Evolutionary conservation across 1,140 invertebrate species (phyloP).

Genomic region (Drosophila mojavensis): DNA sequence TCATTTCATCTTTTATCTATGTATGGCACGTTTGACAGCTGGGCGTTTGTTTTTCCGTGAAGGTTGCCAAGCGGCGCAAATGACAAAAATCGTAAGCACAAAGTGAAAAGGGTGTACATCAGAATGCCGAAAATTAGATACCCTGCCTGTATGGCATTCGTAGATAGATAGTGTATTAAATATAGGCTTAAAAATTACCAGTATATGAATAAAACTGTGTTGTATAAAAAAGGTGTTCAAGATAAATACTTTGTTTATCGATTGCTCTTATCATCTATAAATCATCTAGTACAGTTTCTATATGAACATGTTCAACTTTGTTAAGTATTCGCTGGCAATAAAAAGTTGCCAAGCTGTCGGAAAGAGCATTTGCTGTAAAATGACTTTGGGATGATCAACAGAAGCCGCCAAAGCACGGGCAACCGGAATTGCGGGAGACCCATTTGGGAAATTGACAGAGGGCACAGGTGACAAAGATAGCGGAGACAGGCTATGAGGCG

Average conservation of each 20-base stretch:
- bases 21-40: conserved; percentile 37
- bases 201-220: too few species aligned
- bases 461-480: conserved; percentile 57
- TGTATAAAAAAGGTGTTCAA: too few species aligned
- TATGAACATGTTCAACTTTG: too few species aligned
- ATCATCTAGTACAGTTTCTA: too few species aligned
- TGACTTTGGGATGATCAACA: conserved; percentile 54
- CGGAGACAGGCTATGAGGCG: background rate
- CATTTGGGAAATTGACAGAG: conserved; percentile 80
- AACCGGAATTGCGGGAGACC: conserved; percentile 26
- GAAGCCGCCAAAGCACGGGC: conserved; percentile 8
- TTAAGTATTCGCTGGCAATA: too few species aligned
- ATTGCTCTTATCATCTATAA: too few species aligned
- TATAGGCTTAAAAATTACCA: background rate
- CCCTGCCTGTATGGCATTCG: background rate
- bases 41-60: conserved; percentile 32
- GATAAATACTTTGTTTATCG: too few species aligned
- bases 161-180: background rate
- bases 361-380: background rate
- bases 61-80: conserved; percentile 24
- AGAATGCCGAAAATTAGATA: background rate
- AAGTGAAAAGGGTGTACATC: conserved; percentile 27
- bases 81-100: conserved; percentile 4
- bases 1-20: background rate
- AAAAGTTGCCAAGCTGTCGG: background rate